phyloP scores from a whole-genome alignment of 2,888 invertebrate species.

The Atethmia centrago region DNA sequence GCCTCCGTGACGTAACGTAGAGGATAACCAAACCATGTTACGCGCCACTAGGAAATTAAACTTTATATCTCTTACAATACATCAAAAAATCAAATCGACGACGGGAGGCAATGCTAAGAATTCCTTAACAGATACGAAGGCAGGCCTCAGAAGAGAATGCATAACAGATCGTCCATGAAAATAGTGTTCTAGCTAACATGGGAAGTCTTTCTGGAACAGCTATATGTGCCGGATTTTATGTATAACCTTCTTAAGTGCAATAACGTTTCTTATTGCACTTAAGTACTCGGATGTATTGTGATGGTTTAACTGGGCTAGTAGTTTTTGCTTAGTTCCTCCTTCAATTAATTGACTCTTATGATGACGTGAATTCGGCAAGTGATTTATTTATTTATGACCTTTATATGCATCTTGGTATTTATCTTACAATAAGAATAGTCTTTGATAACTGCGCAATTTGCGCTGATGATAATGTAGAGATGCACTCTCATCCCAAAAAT shows the following conservation, averaged over 20 bases:
- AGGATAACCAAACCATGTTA: slow-evolving; percentile 46
- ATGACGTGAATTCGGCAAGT: neutral
- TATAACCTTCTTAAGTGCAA: slow-evolving; percentile 20
- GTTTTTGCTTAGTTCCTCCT: neutral
- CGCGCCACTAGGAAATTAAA: slow-evolving; percentile 19
- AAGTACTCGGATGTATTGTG: slow-evolving; percentile 16
- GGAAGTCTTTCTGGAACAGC: slow-evolving; percentile 35
- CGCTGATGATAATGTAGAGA: neutral
- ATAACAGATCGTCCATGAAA: slow-evolving; percentile 38
- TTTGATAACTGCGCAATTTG: neutral
- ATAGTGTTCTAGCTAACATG: slow-evolving; percentile 20
- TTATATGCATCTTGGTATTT: slow-evolving; percentile 3
- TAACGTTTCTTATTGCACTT: slow-evolving; percentile 36
- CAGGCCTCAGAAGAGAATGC: slow-evolving; percentile 15
- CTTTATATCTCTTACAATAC: slow-evolving; percentile 36
- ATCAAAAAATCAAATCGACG: slow-evolving; percentile 22
- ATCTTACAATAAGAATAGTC: neutral
- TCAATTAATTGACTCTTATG: slow-evolving; percentile 9
- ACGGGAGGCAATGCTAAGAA: slow-evolving; percentile 28
- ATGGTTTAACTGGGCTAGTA: slow-evolving; percentile 18
- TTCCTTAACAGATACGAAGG: slow-evolving; percentile 23
- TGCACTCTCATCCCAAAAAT: neutral
- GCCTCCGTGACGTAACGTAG: slow-evolving; percentile 53
- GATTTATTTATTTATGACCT: neutral
- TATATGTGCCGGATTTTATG: slow-evolving; percentile 27